Evolutionary conservation across 2,113 vertebrate species (phyloP).

Genomic region (Mormyrus lacerda): DNA sequence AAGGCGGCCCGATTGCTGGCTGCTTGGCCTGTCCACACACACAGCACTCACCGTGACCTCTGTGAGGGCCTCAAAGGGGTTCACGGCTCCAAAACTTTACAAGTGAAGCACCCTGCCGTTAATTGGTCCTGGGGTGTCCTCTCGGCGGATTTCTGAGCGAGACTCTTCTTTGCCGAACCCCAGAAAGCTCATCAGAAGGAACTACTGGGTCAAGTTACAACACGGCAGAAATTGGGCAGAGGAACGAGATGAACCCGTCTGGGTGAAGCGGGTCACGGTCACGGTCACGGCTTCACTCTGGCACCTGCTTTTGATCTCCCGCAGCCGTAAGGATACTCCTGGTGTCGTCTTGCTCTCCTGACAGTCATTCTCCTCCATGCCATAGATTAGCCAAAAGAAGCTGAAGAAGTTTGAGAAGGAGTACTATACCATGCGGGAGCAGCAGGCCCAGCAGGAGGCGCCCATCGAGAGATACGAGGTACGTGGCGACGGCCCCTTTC

Average conservation of each 20-base stretch:
- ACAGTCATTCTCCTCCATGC: neutral
- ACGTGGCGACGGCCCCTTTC: slow-evolving; percentile 15
- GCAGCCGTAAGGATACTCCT: neutral
- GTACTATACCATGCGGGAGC: slow-evolving; percentile 88
- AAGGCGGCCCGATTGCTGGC: neutral
- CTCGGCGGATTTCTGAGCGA: neutral
- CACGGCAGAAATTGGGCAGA: neutral
- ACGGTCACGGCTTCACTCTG: neutral
- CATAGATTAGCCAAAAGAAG: slow-evolving; percentile 95
- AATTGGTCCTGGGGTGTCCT: neutral
- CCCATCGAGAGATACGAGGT: slow-evolving; percentile 96
- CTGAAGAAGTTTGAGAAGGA: slow-evolving; percentile 97
- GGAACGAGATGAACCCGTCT: neutral
- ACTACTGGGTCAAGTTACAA: neutral
- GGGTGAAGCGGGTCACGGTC: neutral
- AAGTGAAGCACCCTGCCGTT: neutral
- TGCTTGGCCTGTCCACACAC: neutral
- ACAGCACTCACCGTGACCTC: neutral
- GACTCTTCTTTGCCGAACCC: neutral
- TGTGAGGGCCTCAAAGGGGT: neutral
- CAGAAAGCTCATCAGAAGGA: neutral
- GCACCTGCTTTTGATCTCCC: neutral
- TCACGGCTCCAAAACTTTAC: neutral
- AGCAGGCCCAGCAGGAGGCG: slow-evolving; percentile 94
- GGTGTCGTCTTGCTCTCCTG: neutral